Percentiles rank a stretch among this genome's conserved stretches.
These are phyloP conservation scores for Lycodopsis pacificus DNA, from an alignment of 2,797 vertebrate species.

Conservation along the genomic window DNA sequence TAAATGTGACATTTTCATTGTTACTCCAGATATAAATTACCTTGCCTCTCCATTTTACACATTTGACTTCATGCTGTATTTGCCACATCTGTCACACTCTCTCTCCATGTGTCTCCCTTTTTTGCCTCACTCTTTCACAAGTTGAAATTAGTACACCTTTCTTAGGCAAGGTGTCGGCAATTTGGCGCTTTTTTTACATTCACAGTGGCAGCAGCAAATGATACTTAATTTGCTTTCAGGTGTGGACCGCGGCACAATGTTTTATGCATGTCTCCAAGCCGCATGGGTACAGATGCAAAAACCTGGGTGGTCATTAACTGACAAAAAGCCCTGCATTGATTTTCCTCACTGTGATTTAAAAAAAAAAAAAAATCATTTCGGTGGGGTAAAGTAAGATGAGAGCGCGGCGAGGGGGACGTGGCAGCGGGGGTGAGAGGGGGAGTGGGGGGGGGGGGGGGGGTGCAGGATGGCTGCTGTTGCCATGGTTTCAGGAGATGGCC, in stretches of 20 bases:
- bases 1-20: constrained; percentile 25
- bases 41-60: constrained; percentile 21
- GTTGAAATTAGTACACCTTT: constrained; percentile 51
- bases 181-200: constrained; percentile 67
- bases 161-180: constrained; percentile 60
- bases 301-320: constrained; percentile 65
- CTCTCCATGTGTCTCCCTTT: constrained; percentile 9
- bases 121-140: constrained; percentile 38
- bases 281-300: constrained; percentile 45
- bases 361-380: constrained; percentile 53
- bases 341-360: constrained; percentile 52
- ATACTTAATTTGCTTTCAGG: constrained; percentile 79
- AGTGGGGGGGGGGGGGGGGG: constrained; percentile 21
- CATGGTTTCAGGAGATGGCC: constrained; percentile 84
- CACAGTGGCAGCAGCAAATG: constrained; percentile 70
- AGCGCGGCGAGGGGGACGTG: constrained; percentile 39
- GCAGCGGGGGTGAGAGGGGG: constrained; percentile 16
- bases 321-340: constrained; percentile 76
- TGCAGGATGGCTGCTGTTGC: constrained; percentile 78
- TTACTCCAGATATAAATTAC: constrained; percentile 14
- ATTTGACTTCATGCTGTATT: constrained; percentile 21
- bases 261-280: constrained; percentile 73
- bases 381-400: constrained; percentile 54
- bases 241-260: constrained; percentile 57
- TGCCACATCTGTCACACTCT: background rate